Conservation (phyloP, 2,888 invertebrate species). For the Drosophila neutralis region DNA sequence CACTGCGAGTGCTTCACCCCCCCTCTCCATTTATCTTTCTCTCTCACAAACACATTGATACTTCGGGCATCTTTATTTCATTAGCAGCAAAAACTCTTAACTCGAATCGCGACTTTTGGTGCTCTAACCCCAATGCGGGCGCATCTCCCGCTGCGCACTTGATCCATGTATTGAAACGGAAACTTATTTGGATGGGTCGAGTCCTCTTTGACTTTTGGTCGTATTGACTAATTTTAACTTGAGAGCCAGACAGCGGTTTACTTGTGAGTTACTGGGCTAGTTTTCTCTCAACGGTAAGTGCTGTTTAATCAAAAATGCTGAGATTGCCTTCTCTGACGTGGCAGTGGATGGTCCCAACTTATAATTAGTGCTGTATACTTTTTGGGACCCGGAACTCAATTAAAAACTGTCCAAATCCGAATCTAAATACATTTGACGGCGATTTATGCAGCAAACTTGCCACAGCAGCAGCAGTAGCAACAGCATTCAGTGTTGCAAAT, state of each 20-base stretch:
- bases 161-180: constrained; percentile 36
- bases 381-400: constrained; percentile 52
- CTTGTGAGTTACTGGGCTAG: not conserved
- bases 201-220: constrained; percentile 43
- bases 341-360: constrained; percentile 43
- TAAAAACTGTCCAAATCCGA: constrained; percentile 66
- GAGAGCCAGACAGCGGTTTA: not conserved
- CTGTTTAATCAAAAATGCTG: constrained; percentile 65
- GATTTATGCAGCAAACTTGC: constrained; percentile 68
- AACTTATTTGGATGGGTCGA: constrained; percentile 27
- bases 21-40: not conserved
- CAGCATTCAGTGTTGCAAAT: constrained; percentile 17
- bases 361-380: constrained; percentile 65
- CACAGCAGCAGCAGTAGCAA: constrained; percentile 22
- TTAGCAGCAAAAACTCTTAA: constrained; percentile 53
- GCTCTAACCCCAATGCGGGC: not conserved
- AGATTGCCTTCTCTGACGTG: constrained; percentile 48
- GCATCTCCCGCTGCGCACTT: constrained; percentile 6
- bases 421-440: constrained; percentile 71
- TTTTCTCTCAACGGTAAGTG: constrained; percentile 26
- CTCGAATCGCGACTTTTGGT: constrained; percentile 53
- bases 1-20: constrained; percentile 23
- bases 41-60: constrained; percentile 18
- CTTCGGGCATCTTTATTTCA: constrained; percentile 64
- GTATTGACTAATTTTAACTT: constrained; percentile 45